These are phyloP conservation scores for Pomatorhinus ruficollis DNA, from an alignment of 2,113 vertebrate genomes.

Conservation along the genomic window DNA sequence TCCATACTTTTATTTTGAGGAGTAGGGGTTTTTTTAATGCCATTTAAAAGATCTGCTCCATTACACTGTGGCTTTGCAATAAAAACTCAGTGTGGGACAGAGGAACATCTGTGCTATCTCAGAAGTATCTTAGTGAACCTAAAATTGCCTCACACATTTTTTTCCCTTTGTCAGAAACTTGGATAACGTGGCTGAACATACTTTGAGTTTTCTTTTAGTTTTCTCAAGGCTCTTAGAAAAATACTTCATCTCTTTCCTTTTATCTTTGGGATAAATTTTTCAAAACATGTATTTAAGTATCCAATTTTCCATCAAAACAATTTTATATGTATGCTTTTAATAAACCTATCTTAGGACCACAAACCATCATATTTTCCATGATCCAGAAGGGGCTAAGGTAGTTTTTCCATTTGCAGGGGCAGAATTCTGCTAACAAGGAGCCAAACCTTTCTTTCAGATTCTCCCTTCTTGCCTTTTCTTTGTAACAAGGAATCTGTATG, in stretches of 20 bases:
- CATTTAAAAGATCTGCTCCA: constrained; percentile 26
- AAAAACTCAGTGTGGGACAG: constrained; percentile 40
- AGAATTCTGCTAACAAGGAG: not conserved
- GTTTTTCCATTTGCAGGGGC: not conserved
- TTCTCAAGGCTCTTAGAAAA: not conserved
- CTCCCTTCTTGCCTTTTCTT: not conserved
- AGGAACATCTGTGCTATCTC: constrained; percentile 51
- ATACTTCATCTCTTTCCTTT: not conserved
- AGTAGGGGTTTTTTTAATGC: not conserved
- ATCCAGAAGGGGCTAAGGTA: not conserved
- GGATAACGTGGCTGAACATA: not conserved
- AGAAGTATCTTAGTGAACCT: constrained; percentile 8
- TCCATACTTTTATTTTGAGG: constrained; percentile 3
- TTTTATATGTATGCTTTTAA: not conserved
- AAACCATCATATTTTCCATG: not conserved
- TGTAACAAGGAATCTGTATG: not conserved
- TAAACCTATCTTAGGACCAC: not conserved
- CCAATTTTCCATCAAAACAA: not conserved
- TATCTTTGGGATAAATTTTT: not conserved
- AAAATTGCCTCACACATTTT: not conserved
- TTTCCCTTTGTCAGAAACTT: not conserved
- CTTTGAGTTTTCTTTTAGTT: not conserved
- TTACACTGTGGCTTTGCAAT: constrained; percentile 20
- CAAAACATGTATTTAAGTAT: not conserved
- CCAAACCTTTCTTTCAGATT: not conserved